Evolutionary conservation across 2,797 vertebrate species (phyloP), one percentile per base, ranked within the genome.

Genomic region (Liparis tanakae): DNA sequence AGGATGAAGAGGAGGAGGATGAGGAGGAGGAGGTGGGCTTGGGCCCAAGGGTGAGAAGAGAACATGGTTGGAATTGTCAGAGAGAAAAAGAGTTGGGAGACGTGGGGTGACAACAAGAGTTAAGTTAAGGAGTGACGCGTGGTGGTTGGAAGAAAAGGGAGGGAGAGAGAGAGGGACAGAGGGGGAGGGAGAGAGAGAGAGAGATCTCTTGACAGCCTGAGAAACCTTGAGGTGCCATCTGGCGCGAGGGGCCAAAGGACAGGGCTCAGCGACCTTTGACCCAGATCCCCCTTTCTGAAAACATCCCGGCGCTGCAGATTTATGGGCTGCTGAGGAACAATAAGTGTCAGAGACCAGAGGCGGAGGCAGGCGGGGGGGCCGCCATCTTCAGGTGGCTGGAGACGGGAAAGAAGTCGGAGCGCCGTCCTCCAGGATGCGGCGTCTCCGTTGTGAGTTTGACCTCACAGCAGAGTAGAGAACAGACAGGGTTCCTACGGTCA

Each of bases 141-240:
- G 67, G 48, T 75, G 72, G 72, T 77, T 82, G 74, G 80, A 80
- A 82, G 78, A 76, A 80, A 71, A 70, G 67, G 56, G 71, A 67
- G 43, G 53, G 57, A 34, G 44, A 7, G 37, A 39, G 57, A 72
- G 71, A 67, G 43, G 53, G 57, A 34, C 39, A 7, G 37, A 39
- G 57, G 70, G 71, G 65, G 43, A 6, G 58, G 15, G 72, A 76
- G 85, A 77, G 80, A 48, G 79, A 63, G 71, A 65, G 44, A 3
- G 58, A 18, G 72, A 63, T 55, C 78, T 87, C 72, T 74, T 91
- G 91, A 94, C 93, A 92, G 91, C 93, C 93, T 94, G 94, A 95
- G 93, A 95, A 95, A 93, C 83, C 88, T 83, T 87, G 88, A 92
- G 90, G 90, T 94, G 92, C 93, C 93, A 95, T 95, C 93, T 95